Evolutionary conservation across 2,113 vertebrate species (phyloP).

Genomic region (Pollimyrus isidori): DNA sequence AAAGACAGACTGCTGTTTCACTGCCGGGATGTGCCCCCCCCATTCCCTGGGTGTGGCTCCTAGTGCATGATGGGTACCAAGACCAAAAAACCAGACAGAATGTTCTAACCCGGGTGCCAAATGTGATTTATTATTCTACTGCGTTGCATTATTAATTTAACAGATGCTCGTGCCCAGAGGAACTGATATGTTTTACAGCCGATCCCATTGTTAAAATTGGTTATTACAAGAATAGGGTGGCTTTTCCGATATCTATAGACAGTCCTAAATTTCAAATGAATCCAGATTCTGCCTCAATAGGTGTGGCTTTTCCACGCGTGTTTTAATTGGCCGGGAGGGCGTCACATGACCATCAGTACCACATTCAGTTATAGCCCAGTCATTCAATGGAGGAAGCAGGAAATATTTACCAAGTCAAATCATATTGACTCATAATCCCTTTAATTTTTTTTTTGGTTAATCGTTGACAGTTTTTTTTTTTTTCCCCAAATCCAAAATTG

Average conservation of each 20-base stretch:
- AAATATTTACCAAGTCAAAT: background rate
- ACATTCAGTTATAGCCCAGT: background rate
- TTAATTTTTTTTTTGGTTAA: background rate
- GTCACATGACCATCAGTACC: background rate
- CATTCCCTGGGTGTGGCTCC: background rate
- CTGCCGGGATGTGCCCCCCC: background rate
- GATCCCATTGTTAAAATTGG: background rate
- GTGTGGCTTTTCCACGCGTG: background rate
- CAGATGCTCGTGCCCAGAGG: background rate
- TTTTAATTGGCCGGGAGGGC: background rate
- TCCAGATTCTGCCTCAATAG: background rate
- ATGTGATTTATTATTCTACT: background rate
- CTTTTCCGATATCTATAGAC: background rate
- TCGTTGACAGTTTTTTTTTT: background rate
- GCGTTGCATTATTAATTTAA: background rate
- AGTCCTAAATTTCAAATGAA: background rate
- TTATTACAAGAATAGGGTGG: background rate
- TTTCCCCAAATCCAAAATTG: background rate
- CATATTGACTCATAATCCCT: conserved; percentile 30
- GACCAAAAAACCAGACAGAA: background rate
- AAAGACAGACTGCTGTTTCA: background rate
- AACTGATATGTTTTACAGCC: background rate
- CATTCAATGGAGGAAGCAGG: background rate
- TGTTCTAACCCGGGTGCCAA: background rate
- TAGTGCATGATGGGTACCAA: background rate